Base-by-base conservation (phyloP, 2,113 vertebrate species). In the Xiphorhynchus elegans region DNA sequence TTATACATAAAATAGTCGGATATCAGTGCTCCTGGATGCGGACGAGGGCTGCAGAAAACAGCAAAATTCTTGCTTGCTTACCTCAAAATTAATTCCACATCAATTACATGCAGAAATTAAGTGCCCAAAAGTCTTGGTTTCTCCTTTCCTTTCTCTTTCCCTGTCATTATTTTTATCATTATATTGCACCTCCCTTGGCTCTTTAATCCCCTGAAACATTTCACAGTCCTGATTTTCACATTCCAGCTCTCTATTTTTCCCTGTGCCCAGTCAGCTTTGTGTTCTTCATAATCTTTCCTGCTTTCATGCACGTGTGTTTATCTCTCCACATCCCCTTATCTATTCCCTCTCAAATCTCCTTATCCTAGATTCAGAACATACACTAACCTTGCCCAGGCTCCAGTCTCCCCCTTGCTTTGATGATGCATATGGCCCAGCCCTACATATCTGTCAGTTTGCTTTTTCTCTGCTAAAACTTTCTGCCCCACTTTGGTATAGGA, bases 241-340 rank as follows among this genome's bases (percentile, higher is more conserved):
- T 91, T 62, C 40, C 35, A 77, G 20, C 46, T 93, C 74, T 67
- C 58, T 23, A 25, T 60, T 69, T 94, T 70, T 77, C 42, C 55
- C 59, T 44, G 12, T 64, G 17, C 53, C n/a, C 23, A 28, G 66
- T 85, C 74, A 95, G 72, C 75, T 93, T 84, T 93, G 62, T 66
- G 26, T 64, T 80, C 40, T 93, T 88, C 44, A 19, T 96, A 85
- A 91, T 96, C 91, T 90, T 80, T 85, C 68, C 64, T 77, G 55
- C 82, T 87, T 94, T 94, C 92, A 28, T 79, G 60, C 50, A 29
- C 47, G n/a, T 47, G 26, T 88, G 56, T 86, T 94, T 92, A 67
- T 94, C 95, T 93, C 60, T 66, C 40, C 18, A 50, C 63, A 84
- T 92, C 31, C 79, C 66, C 62, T 93, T 95, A 97, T 92, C 87